phyloP scores from a whole-genome alignment of 2,888 invertebrate genomes.

The Trachelus stipa region DNA sequence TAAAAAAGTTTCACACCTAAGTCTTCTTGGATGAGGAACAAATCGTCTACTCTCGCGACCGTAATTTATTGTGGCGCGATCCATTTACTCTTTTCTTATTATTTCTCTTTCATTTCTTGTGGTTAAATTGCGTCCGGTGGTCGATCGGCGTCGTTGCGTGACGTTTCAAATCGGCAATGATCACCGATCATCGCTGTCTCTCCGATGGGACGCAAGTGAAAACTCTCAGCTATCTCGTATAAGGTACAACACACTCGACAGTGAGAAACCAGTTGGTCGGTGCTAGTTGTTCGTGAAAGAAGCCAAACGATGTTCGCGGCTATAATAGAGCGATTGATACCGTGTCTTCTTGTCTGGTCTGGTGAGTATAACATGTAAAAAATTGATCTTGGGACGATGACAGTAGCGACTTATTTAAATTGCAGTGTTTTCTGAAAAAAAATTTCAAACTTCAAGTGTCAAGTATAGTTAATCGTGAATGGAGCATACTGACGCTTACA shows the following conservation, averaged over 20 bases:
- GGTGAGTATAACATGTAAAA: not conserved
- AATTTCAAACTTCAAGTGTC: not conserved
- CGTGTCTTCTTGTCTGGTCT: not conserved
- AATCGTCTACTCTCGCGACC: not conserved
- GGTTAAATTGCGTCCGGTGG: not conserved
- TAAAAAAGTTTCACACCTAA: not conserved
- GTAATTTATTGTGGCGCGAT: not conserved
- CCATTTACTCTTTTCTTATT: not conserved
- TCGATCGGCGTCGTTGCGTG: not conserved
- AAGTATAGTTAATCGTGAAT: not conserved
- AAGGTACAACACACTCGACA: not conserved
- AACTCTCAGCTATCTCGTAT: not conserved
- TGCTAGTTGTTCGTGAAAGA: not conserved
- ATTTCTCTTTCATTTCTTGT: not conserved
- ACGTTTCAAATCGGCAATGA: not conserved
- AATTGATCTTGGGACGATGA: not conserved
- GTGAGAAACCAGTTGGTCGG: not conserved
- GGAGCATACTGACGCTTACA: not conserved
- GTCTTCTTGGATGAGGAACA: not conserved
- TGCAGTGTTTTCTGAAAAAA: not conserved
- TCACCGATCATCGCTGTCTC: not conserved
- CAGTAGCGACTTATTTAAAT: not conserved
- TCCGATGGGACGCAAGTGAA: not conserved
- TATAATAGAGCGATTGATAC: not conserved
- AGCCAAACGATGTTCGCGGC: not conserved